Conservation (phyloP, 2,797 vertebrate genomes). For the Lemur catta region DNA sequence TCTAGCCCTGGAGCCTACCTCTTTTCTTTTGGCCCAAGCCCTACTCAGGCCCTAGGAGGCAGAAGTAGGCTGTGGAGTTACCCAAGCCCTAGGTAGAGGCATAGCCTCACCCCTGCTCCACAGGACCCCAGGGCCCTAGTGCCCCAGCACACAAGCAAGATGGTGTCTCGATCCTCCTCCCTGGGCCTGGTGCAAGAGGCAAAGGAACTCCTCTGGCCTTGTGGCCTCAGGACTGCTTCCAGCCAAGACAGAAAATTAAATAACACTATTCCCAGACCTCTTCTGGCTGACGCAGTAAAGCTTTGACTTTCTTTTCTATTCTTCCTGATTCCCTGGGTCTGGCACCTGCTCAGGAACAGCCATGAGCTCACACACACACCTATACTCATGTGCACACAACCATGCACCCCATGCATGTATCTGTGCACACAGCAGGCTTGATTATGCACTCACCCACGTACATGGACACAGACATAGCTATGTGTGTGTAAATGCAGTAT, state of each 20-base stretch:
- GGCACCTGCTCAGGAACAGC: not conserved
- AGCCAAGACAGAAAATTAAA: not conserved
- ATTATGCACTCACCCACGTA: not conserved
- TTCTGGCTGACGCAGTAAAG: not conserved
- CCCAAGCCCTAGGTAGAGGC: no score
- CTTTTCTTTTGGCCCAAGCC: not conserved
- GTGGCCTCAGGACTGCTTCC: not conserved
- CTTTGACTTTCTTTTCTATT: not conserved
- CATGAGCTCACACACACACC: not conserved
- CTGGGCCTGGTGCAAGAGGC: not conserved
- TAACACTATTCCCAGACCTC: not conserved
- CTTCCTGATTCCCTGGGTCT: slow-evolving; percentile 17
- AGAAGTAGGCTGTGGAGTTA: not conserved
- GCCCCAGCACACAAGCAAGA: not conserved
- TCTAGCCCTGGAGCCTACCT: not conserved
- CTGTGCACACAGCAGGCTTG: not conserved
- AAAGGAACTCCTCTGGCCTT: not conserved
- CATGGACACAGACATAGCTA: not conserved
- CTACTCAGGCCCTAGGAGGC: not conserved
- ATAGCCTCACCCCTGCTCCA: not conserved
- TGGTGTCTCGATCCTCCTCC: not conserved
- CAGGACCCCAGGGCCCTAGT: not conserved
- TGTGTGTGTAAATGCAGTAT: not conserved
- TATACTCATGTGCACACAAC: not conserved
- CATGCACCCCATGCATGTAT: not conserved